A percentile compares a stretch with the other conserved stretches of the same genome.
phyloP scores from a whole-genome alignment of 64 coral and sea anemone genomes.

The Pocillopora damicornis region DNA sequence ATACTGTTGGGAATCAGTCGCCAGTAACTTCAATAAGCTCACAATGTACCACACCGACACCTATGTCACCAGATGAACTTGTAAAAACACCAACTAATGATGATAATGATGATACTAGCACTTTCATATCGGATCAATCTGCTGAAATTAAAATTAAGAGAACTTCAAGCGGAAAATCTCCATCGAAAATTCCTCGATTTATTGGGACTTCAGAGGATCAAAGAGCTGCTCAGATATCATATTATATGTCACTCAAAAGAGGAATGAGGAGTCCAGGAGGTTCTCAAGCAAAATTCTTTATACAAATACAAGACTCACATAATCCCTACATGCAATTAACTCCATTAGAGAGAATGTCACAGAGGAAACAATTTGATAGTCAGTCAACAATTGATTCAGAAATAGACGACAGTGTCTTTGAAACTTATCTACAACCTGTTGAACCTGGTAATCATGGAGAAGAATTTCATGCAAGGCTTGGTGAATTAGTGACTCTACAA shows the following conservation, averaged over 20 bases:
- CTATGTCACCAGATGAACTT: constrained; percentile 7
- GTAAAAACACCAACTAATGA: not conserved
- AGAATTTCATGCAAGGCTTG: constrained; percentile 21
- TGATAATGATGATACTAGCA: constrained; percentile 45
- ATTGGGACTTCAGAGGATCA: constrained; percentile 55
- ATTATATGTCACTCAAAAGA: constrained; percentile 93
- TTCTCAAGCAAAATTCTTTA: constrained; percentile 80
- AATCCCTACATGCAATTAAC: constrained; percentile 79
- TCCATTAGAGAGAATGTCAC: constrained; percentile 26
- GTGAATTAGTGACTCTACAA: constrained; percentile 37
- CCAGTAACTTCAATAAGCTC: not conserved
- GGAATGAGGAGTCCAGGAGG: constrained; percentile 39
- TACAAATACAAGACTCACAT: constrained; percentile 78
- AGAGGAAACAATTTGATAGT: constrained; percentile 50
- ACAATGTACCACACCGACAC: not conserved
- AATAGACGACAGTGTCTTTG: constrained; percentile 34
- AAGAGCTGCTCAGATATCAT: constrained; percentile 65
- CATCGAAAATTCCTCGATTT: constrained; percentile 90
- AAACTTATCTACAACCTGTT: constrained; percentile 32
- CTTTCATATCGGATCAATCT: constrained; percentile 57
- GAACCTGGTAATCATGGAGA: not conserved
- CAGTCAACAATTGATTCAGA: constrained; percentile 65
- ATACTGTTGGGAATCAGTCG: not conserved
- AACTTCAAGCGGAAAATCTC: constrained; percentile 87
- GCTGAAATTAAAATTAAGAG: constrained; percentile 81